Evolutionary conservation across 1,140 invertebrate species (phyloP), one percentile per base, ranked within the genome.

Genomic region (Leptinotarsa undecemlineata): DNA sequence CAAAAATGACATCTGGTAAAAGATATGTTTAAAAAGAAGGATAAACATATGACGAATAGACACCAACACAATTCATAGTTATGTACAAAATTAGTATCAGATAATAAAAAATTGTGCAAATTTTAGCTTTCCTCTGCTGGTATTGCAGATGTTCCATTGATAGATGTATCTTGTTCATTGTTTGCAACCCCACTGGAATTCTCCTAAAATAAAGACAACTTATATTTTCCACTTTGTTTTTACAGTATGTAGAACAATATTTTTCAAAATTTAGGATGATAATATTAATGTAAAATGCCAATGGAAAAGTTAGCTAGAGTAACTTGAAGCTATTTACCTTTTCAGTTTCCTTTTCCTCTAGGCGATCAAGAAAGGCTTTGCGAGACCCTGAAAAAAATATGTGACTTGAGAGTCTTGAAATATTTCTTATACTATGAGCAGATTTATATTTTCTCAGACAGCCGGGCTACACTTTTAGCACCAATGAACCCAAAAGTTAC

Each of bases 321-420:
- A 42, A 42, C 33, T 42, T 11, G 3, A 8, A 42, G 33, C 33
- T 42, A 42, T 11, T 70, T 77, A 77, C 70, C 62, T 61, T 64
- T 48, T 77, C 71, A 23, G 74, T 60, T 68, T 80, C 80, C 60
- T 76, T 70, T 71, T 81, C 77, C 42, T 81, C 76, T 14, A 77
- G 63, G 51, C 69, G 70, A 70, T 82, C 77, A 17, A 78, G 64
- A 70, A 78, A 78, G 26, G 79, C 74, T 68, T 75, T 70, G 60
- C 79, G 71, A 23, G 75, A 77, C 68, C 74, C 81, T 81, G 64
- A 73, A 80, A 77, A 71, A 69, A 70, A 60, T 17, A 42, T 42
- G 26, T 33, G 8, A 42, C 8, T 42, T 42, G 33, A 8, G 8
- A 42, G 33, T 11, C 8, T 42, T 3, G 3, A 42, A 42, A 42